phyloP scores from a whole-genome alignment of 2,888 invertebrate genomes.

The Leptinotarsa peninsularis region DNA sequence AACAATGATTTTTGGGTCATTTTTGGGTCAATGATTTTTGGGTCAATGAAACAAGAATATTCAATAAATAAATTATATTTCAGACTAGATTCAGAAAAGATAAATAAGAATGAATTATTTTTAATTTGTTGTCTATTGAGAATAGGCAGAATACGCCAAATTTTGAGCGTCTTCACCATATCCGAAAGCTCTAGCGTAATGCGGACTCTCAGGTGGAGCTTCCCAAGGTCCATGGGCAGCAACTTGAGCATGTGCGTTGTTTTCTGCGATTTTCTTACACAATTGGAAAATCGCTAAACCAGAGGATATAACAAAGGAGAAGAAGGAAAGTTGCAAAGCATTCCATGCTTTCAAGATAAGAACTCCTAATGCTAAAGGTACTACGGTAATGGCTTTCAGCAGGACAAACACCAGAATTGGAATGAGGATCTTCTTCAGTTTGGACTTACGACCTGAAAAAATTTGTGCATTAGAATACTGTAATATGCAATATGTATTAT shows the following conservation, averaged over 20 bases:
- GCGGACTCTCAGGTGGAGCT: conserved; percentile 70
- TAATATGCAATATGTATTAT: background rate
- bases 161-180: conserved; percentile 71
- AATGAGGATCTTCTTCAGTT: conserved; percentile 86
- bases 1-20: too few species aligned
- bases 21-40: too few species aligned
- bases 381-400: conserved; percentile 87
- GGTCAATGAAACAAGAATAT: background rate
- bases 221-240: conserved; percentile 81
- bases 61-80: conserved; percentile 29
- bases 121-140: background rate
- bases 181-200: conserved; percentile 59
- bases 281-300: conserved; percentile 89
- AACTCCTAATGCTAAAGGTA: conserved; percentile 86
- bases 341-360: conserved; percentile 90
- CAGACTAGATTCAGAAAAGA: conserved; percentile 28
- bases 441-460: conserved; percentile 68
- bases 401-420: conserved; percentile 88
- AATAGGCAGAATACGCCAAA: conserved; percentile 73
- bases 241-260: conserved; percentile 75
- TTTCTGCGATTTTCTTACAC: conserved; percentile 88
- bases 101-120: background rate
- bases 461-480: background rate
- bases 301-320: conserved; percentile 88
- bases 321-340: conserved; percentile 87